These are phyloP conservation scores for Craterocephalus amniculus DNA, from an alignment of 2,797 vertebrate genomes.

Conservation along the genomic window DNA sequence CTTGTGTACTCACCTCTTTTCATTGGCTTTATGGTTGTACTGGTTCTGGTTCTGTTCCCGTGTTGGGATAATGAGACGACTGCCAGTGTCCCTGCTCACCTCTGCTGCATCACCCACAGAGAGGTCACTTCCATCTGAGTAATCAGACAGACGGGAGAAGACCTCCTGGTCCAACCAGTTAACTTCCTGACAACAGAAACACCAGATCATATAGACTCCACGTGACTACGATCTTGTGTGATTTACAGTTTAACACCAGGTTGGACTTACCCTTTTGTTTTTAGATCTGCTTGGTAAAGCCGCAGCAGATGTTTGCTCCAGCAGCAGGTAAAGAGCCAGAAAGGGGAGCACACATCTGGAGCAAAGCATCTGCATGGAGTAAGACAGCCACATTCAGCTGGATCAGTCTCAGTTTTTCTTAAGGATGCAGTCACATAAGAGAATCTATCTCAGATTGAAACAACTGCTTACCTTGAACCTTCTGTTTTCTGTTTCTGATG, in stretches of 20 bases:
- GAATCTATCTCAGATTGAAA: not conserved
- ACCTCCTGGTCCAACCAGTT: slow-evolving; percentile 69
- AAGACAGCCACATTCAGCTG: not conserved
- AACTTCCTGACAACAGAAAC: slow-evolving; percentile 58
- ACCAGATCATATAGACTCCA: not conserved
- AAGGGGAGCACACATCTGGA: slow-evolving; percentile 70
- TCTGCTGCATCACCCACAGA: slow-evolving; percentile 74
- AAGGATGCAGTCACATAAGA: no score
- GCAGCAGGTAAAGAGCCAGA: slow-evolving; percentile 73
- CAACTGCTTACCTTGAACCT: slow-evolving; percentile 31
- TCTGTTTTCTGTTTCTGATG: slow-evolving; percentile 4
- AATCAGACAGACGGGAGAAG: slow-evolving; percentile 58
- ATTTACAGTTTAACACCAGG: not conserved
- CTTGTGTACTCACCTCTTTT: slow-evolving; percentile 72
- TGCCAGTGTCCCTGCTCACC: slow-evolving; percentile 34
- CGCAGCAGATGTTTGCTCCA: slow-evolving; percentile 72
- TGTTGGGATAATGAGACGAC: slow-evolving; percentile 29
- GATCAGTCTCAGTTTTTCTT: not conserved
- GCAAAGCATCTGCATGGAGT: slow-evolving; percentile 73
- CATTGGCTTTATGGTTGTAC: slow-evolving; percentile 60
- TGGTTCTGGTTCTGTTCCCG: slow-evolving; percentile 60
- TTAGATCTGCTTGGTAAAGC: slow-evolving; percentile 57
- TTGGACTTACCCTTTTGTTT: slow-evolving; percentile 70
- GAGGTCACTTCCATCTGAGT: slow-evolving; percentile 61
- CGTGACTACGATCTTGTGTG: not conserved